Evolutionary conservation across 2,888 invertebrate species (phyloP), one percentile per base, ranked within the genome.

Genomic region (Orthosia gothica): DNA sequence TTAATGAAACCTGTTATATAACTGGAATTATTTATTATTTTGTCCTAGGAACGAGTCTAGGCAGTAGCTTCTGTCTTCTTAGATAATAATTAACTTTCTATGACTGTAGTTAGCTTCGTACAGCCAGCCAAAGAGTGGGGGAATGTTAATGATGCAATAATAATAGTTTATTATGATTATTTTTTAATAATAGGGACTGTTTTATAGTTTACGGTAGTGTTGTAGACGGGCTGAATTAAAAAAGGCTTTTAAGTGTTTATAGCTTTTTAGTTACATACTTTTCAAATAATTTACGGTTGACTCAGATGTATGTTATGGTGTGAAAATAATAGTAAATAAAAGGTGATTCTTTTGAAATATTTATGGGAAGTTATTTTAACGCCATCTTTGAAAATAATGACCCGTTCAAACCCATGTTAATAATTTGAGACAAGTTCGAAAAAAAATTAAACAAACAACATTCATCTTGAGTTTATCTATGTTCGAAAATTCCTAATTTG

Each of bases 1-100:
- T 93, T 96, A 96, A 96, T 96, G 95, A 95, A 96, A 96, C 96
- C 95, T 95, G 95, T 96, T 96, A 94, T 93, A 92, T 95, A 95
- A 95, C 95, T 94, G 93, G 94, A 93, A 95, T 95, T 95, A 96
- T 96, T 96, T 95, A 96, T 96, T 95, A 95, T 95, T 95, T 95
- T 93, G 93, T 93, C 93, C 92, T 88, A 90, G 86, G 92, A 92
- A 93, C 93, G 89, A 92, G 93, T 91, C 91, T 89, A 87, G 90
- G 91, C 90, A 92, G 91, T 81, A 85, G 95, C 94, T 95, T 93
- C 95, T 94, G 95, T 94, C 93, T 93, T 94, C 93, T 93, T 94
- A 92, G 92, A 92, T 91, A 93, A 95, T 95, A 94, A 94, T 94
- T 94, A 94, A 93, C 91, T 93, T 92, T 91, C 92, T 92, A 90